These are phyloP conservation scores for Poeciliopsis gracilis DNA, from an alignment of 2,797 vertebrate species.

Conservation along the genomic window DNA sequence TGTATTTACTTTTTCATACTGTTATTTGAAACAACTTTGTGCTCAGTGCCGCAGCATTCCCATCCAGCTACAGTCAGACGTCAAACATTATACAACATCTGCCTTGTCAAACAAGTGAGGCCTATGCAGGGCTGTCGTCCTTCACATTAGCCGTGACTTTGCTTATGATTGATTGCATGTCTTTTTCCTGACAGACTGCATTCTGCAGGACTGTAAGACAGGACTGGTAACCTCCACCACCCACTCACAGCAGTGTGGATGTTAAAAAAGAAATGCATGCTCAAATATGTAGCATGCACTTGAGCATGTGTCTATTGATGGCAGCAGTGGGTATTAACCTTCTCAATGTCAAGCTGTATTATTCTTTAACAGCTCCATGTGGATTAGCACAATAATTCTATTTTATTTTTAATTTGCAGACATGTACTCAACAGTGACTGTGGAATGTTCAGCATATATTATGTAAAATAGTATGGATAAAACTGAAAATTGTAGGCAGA, in stretches of 20 bases:
- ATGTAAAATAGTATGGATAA: constrained; percentile 12
- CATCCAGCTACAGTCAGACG: constrained; percentile 38
- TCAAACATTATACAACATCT: constrained; percentile 47
- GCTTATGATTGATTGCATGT: constrained; percentile 77
- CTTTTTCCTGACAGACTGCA: constrained; percentile 72
- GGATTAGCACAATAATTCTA: constrained; percentile 30
- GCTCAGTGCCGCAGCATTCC: constrained; percentile 62
- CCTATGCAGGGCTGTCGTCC: constrained; percentile 64
- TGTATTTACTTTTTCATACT: neutral
- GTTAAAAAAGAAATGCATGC: constrained; percentile 35
- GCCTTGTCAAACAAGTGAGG: constrained; percentile 49
- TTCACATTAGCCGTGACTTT: constrained; percentile 77
- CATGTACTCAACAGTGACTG: constrained; percentile 48
- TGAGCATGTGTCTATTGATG: neutral
- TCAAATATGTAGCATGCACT: constrained; percentile 6
- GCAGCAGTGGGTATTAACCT: constrained; percentile 47
- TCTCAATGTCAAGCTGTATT: constrained; percentile 60
- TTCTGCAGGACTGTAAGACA: constrained; percentile 51
- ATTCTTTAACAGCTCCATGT: constrained; percentile 49
- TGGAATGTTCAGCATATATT: constrained; percentile 34
- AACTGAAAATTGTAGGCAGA: constrained; percentile 7
- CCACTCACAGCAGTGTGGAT: constrained; percentile 4
- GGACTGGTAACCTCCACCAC: constrained; percentile 13
- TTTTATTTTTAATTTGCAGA: constrained; percentile 55
- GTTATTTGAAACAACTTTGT: neutral